A percentile compares a stretch with the other conserved stretches of the same genome.
Conservation (phyloP, 2,113 vertebrate genomes). For the Eurypyga helias region DNA sequence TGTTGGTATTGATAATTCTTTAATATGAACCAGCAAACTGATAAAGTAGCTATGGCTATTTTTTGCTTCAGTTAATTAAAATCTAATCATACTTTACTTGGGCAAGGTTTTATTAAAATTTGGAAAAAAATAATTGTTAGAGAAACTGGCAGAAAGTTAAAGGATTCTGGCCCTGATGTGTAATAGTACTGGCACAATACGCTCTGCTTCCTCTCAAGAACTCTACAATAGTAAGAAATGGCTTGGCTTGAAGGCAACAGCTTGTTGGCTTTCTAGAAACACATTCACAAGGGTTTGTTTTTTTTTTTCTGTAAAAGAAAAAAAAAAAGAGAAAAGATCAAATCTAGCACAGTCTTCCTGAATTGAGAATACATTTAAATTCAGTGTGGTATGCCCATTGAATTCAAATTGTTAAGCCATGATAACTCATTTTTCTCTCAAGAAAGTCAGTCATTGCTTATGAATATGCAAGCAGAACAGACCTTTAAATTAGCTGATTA, state of each 20-base stretch:
- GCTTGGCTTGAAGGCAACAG: slow-evolving; percentile 47
- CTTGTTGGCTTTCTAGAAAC: slow-evolving; percentile 68
- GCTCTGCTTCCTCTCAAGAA: slow-evolving; percentile 35
- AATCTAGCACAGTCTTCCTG: slow-evolving; percentile 24
- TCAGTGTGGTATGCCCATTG: background rate
- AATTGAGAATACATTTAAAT: slow-evolving; percentile 55
- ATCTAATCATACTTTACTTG: background rate
- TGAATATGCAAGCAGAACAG: slow-evolving; percentile 17
- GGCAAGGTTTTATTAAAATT: slow-evolving; percentile 47
- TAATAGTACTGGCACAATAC: slow-evolving; percentile 41
- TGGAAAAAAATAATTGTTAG: background rate
- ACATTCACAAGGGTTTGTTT: slow-evolving; percentile 29
- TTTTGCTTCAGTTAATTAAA: background rate
- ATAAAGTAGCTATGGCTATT: background rate
- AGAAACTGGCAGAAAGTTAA: slow-evolving; percentile 47
- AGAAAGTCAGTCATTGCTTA: background rate
- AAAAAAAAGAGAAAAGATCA: slow-evolving; percentile 19
- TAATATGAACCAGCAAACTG: background rate
- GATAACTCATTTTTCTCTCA: slow-evolving; percentile 34
- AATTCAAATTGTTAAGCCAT: slow-evolving; percentile 9
- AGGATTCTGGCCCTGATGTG: slow-evolving; percentile 51
- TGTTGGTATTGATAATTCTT: background rate
- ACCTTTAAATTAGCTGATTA: slow-evolving; percentile 6
- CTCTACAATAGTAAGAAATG: slow-evolving; percentile 57
- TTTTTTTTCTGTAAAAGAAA: background rate